phyloP scores from a whole-genome alignment of 2,888 invertebrate genomes.

The Embidobia sp. region DNA sequence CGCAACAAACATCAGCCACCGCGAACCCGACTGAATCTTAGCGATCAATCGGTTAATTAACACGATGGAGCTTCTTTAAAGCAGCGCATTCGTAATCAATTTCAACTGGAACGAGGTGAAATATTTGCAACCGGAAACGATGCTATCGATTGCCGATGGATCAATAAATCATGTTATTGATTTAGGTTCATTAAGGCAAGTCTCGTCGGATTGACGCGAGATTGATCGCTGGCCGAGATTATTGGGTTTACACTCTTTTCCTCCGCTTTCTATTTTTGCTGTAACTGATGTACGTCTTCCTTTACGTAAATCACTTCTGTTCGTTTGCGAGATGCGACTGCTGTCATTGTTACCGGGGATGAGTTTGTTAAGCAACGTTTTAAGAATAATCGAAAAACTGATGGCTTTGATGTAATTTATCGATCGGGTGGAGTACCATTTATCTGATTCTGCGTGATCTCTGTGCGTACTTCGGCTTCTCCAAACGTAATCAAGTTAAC shows the following conservation, averaged over 20 bases:
- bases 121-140: conserved; percentile 34
- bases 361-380: background rate
- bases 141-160: conserved; percentile 34
- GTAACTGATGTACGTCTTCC: conserved; percentile 30
- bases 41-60: conserved; percentile 45
- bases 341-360: conserved; percentile 6
- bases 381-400: conserved; percentile 12
- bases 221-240: conserved; percentile 46
- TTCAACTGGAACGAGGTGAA: conserved; percentile 18
- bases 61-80: too few relatives aligned
- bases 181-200: conserved; percentile 52
- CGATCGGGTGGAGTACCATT: conserved; percentile 2
- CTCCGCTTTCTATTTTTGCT: conserved; percentile 41
- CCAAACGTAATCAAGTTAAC: background rate
- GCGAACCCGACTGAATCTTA: conserved; percentile 21
- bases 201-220: conserved; percentile 47
- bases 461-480: background rate
- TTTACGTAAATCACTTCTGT: conserved; percentile 45
- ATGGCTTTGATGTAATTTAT: conserved; percentile 9
- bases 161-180: conserved; percentile 56
- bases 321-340: conserved; percentile 7
- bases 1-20: too few relatives aligned
- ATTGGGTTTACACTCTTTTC: conserved; percentile 54
- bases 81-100: conserved; percentile 11
- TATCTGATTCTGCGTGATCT: too few relatives aligned